Percentiles rank a stretch among this genome's conserved stretches.
These are phyloP conservation scores for Marmota flaviventris DNA, from an alignment of 2,113 vertebrate species.

Conservation along the genomic window DNA sequence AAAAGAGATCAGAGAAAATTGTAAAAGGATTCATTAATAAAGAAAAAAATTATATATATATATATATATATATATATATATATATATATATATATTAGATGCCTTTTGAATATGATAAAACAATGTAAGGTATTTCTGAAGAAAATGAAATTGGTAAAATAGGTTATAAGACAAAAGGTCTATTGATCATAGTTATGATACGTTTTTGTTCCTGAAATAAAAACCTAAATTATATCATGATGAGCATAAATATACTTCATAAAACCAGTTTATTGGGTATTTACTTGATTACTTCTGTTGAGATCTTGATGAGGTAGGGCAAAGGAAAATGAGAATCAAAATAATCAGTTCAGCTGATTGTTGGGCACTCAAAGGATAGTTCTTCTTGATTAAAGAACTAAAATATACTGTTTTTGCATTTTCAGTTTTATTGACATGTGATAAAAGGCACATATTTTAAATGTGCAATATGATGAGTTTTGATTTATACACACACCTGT, in stretches of 20 bases:
- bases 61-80: too few species aligned
- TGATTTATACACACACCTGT: neutral
- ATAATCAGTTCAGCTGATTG: neutral
- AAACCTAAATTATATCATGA: neutral
- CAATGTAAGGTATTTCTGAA: neutral
- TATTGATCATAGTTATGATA: neutral
- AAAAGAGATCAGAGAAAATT: neutral
- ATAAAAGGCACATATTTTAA: neutral
- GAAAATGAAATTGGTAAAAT: neutral
- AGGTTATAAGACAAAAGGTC: neutral
- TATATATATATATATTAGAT: neutral
- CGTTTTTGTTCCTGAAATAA: conserved; percentile 13
- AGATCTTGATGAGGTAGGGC: neutral
- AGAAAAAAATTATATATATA: neutral
- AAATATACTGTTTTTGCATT: neutral
- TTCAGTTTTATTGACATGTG: neutral
- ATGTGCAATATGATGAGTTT: neutral
- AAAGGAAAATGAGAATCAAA: conserved; percentile 29
- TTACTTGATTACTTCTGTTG: neutral
- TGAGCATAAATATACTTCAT: neutral
- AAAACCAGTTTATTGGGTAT: neutral
- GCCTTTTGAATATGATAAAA: neutral
- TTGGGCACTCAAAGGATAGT: neutral
- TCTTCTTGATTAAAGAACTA: neutral
- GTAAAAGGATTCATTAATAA: neutral